Evolutionary conservation across 1,140 invertebrate genomes (phyloP).

Genomic region (Drosophila yakuba): DNA sequence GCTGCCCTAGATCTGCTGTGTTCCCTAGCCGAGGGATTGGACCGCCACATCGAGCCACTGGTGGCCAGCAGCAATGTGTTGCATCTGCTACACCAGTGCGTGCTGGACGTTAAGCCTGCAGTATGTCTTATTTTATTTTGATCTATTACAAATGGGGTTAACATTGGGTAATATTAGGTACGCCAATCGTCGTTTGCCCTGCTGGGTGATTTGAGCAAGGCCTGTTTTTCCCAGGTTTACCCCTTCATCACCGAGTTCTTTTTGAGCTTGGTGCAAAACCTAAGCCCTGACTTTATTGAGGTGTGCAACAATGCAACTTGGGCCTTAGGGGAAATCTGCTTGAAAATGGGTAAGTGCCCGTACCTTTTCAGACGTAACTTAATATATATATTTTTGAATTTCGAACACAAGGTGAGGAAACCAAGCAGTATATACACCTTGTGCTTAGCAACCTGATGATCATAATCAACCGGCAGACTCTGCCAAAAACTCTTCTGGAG

Average conservation of each 20-base stretch:
- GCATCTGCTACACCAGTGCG: constrained; percentile 98
- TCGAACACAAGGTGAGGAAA: constrained; percentile 91
- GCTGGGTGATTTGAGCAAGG: constrained; percentile 98
- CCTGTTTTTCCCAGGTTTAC: constrained; percentile 98
- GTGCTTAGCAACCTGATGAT: constrained; percentile 96
- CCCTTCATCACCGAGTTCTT: constrained; percentile 97
- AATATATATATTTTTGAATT: background rate
- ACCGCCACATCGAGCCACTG: constrained; percentile 96
- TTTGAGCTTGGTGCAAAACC: constrained; percentile 97
- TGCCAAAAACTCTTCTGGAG: constrained; percentile 98
- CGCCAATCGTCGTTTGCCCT: constrained; percentile 99
- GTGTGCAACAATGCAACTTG: constrained; percentile 99
- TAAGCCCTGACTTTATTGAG: constrained; percentile 98
- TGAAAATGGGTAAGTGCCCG: constrained; percentile 94
- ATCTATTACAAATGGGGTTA: background rate
- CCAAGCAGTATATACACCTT: constrained; percentile 95
- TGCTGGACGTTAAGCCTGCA: constrained; percentile 99
- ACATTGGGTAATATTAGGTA: constrained; percentile 79
- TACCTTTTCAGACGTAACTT: background rate
- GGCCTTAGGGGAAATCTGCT: constrained; percentile 99
- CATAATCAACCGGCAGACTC: constrained; percentile 98
- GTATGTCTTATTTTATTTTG: constrained; percentile 85
- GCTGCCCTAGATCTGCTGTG: constrained; percentile 98
- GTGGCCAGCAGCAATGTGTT: constrained; percentile 97
- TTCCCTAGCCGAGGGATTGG: constrained; percentile 97